These are phyloP conservation scores for Nipponia nippon DNA, from an alignment of 2,113 vertebrate genomes.

Conservation along the genomic window DNA sequence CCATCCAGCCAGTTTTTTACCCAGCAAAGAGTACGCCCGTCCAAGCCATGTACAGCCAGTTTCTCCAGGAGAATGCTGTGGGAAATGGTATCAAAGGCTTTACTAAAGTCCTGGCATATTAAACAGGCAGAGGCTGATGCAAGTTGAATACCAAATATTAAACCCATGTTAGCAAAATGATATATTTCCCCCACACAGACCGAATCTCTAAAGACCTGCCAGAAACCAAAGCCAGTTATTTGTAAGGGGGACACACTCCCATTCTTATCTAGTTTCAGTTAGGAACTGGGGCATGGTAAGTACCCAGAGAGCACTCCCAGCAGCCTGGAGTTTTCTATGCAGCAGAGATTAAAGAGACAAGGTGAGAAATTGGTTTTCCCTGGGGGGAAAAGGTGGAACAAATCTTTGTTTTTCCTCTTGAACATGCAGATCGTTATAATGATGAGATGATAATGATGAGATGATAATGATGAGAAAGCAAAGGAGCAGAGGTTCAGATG, in stretches of 20 bases:
- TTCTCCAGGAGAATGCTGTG: too few relatives aligned
- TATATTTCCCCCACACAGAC: background rate
- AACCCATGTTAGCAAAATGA: background rate
- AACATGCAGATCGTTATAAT: too few relatives aligned
- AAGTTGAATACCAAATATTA: background rate
- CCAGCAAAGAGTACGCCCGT: too few relatives aligned
- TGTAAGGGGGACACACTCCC: background rate
- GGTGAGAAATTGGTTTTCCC: background rate
- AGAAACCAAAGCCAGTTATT: background rate
- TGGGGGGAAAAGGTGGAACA: background rate
- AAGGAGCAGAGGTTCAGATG: too few relatives aligned
- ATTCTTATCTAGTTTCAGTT: background rate
- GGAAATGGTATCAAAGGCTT: too few relatives aligned
- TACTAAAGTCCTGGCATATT: background rate
- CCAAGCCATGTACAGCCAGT: too few relatives aligned
- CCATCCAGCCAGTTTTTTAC: too few relatives aligned
- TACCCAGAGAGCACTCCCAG: fast-evolving
- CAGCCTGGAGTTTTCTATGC: background rate
- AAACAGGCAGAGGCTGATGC: background rate
- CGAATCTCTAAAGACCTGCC: background rate
- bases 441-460: too few relatives aligned
- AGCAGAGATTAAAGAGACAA: background rate
- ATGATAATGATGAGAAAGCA: too few relatives aligned
- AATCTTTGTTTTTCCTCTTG: background rate
- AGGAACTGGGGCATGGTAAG: background rate